Percentiles rank a stretch among this genome's conserved stretches.
phyloP scores from a whole-genome alignment of 2,888 invertebrate genomes.

The Tetramorium bicarinatum region DNA sequence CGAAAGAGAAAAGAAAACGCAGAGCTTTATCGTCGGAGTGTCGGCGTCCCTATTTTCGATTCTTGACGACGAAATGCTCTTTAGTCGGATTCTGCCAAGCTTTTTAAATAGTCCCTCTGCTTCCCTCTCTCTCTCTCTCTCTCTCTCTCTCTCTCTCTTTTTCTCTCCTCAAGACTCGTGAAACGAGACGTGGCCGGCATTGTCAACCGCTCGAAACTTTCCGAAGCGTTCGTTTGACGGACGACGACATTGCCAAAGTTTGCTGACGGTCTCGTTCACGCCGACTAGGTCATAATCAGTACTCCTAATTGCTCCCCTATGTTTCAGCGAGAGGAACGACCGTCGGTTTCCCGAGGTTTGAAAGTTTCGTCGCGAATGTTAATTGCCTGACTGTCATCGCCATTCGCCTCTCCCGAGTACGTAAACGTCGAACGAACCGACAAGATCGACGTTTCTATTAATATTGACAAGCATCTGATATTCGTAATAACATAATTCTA shows the following conservation, averaged over 20 bases:
- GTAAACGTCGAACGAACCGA: neutral
- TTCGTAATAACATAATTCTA: neutral
- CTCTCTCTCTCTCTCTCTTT: neutral
- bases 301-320: slow-evolving; percentile 38
- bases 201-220: slow-evolving; percentile 12
- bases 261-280: slow-evolving; percentile 14
- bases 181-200: neutral
- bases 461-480: neutral
- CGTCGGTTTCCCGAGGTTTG: neutral
- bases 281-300: slow-evolving; percentile 14
- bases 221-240: neutral
- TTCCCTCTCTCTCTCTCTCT: neutral
- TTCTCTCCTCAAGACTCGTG: neutral
- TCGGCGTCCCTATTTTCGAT: neutral
- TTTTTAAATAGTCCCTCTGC: slow-evolving; percentile 32
- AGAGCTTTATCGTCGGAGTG: neutral
- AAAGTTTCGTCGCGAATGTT: slow-evolving; percentile 34
- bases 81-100: neutral
- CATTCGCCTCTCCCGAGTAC: neutral
- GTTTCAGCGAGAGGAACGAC: slow-evolving; percentile 25
- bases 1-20: neutral
- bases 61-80: neutral
- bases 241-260: slow-evolving; percentile 19
- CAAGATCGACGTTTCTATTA: neutral
- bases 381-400: slow-evolving; percentile 27